Conservation (phyloP, 2,113 vertebrate genomes). For the Aleadryas rufinucha region DNA sequence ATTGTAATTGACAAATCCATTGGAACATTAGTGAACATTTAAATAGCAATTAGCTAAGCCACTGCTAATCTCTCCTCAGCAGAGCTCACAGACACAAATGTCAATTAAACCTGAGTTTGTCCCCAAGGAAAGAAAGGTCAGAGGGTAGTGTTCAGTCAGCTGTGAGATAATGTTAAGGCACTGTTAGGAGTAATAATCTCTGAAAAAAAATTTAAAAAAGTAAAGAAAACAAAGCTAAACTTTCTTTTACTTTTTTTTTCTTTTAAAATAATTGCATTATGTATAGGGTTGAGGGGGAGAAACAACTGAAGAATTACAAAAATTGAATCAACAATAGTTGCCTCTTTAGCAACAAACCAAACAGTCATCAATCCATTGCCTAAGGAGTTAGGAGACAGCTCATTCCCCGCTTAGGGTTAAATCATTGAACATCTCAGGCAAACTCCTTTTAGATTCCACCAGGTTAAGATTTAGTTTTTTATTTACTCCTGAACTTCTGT, state of each 20-base stretch:
- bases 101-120: constrained; percentile 78
- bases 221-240: not conserved
- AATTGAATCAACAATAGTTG: not conserved
- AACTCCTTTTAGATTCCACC: not conserved
- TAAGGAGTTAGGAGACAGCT: not conserved
- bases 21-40: constrained; percentile 73
- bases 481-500: not conserved
- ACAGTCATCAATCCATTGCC: not conserved
- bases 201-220: not conserved
- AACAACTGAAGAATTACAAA: not conserved
- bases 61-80: constrained; percentile 72
- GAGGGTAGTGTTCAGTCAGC: constrained; percentile 80
- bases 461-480: not conserved
- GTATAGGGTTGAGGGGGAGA: not conserved
- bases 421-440: not conserved
- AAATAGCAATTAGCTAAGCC: constrained; percentile 83
- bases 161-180: constrained; percentile 72
- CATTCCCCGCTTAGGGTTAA: not conserved
- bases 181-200: constrained; percentile 66
- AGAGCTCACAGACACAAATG: constrained; percentile 70
- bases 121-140: constrained; percentile 75
- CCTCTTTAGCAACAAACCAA: constrained; percentile 21
- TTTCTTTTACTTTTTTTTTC: constrained; percentile 13
- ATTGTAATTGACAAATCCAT: constrained; percentile 72
- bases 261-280: constrained; percentile 32